phyloP scores from a whole-genome alignment of 37 sponge, comb jelly and placozoan genomes.

The Beroe forskalii region DNA sequence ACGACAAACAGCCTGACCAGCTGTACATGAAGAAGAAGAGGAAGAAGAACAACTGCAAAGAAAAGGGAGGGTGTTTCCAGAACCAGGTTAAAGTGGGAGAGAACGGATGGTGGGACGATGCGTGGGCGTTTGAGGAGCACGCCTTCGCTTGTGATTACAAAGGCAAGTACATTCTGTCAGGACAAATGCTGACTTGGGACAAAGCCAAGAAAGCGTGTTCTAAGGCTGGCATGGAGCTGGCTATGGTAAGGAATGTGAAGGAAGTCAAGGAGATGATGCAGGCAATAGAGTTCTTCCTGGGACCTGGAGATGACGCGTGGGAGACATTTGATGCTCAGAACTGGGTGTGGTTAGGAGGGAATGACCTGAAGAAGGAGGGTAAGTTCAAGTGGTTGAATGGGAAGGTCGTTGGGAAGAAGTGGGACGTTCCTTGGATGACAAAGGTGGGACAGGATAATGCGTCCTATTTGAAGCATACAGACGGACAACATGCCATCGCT shows the following conservation, averaged over 20 bases:
- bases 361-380: conserved; percentile 28
- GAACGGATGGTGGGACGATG: not conserved
- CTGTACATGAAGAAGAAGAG: not conserved
- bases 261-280: not conserved
- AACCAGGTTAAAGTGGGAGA: not conserved
- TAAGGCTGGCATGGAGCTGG: not conserved
- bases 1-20: not conserved
- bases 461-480: not conserved
- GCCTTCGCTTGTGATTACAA: not conserved
- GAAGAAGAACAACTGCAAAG: not conserved
- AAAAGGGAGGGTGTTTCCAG: not conserved
- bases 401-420: not conserved
- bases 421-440: not conserved
- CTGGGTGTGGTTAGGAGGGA: conserved; percentile 53
- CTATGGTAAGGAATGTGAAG: not conserved
- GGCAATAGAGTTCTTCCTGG: conserved; percentile 33
- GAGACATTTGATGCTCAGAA: not conserved
- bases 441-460: not conserved
- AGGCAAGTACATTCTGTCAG: not conserved
- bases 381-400: conserved; percentile 3
- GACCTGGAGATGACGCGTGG: not conserved
- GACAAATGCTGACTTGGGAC: not conserved
- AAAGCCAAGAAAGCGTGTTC: not conserved
- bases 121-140: not conserved
- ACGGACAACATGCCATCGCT: not conserved